Percentiles rank a stretch among this genome's conserved stretches.
Conservation (phyloP, 2,888 invertebrate genomes). For the Meiosimyza platycephala region DNA sequence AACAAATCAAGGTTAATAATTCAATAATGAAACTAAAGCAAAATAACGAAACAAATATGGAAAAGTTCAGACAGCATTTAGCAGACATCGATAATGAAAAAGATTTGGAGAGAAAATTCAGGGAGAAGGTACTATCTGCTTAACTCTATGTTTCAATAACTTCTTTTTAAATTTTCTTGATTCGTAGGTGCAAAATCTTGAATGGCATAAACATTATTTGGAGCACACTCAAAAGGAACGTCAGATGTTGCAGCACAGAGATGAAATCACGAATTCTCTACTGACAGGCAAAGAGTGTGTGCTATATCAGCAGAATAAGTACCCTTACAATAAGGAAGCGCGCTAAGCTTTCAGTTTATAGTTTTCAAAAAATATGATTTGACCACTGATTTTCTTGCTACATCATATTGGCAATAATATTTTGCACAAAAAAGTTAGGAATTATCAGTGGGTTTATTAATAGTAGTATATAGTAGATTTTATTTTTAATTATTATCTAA, state of each 20-base stretch:
- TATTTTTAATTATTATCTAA: too few relatives aligned
- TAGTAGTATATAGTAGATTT: too few relatives aligned
- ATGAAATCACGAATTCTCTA: slow-evolving; percentile 27
- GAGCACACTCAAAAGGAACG: slow-evolving; percentile 37
- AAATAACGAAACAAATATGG: background rate
- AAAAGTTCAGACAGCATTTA: background rate
- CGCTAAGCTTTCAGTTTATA: slow-evolving; percentile 31
- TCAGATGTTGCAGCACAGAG: slow-evolving; percentile 18
- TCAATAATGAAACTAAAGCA: background rate
- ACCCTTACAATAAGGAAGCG: slow-evolving; percentile 40
- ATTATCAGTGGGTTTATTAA: too few relatives aligned
- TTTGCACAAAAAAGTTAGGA: too few relatives aligned
- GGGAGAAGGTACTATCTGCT: background rate
- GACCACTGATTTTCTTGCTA: too few relatives aligned
- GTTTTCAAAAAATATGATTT: too few relatives aligned
- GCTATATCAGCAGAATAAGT: slow-evolving; percentile 41
- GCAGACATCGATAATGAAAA: background rate
- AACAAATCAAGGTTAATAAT: slow-evolving; percentile 26
- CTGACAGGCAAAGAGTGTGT: slow-evolving; percentile 44
- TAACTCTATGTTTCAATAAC: background rate
- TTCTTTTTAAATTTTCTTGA: background rate
- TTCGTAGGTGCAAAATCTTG: slow-evolving; percentile 34
- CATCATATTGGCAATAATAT: too few relatives aligned
- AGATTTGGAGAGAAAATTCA: background rate
- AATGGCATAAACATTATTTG: slow-evolving; percentile 44